These are phyloP conservation scores for Aphelocoma coerulescens DNA, from an alignment of 2,113 vertebrate species.

Conservation along the genomic window DNA sequence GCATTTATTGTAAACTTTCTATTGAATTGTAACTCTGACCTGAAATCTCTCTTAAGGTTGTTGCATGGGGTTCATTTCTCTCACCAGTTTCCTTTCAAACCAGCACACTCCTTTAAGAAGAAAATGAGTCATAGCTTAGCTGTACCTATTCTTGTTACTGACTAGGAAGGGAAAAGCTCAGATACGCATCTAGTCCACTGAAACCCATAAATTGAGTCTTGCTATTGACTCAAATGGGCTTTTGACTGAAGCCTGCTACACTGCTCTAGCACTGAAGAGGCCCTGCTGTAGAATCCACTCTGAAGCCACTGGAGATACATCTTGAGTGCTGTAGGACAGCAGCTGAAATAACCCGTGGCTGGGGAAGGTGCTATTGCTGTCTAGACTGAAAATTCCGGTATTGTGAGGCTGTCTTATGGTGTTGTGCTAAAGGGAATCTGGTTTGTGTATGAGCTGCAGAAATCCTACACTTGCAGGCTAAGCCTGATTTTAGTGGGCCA, in stretches of 20 bases:
- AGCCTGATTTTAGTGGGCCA: background rate
- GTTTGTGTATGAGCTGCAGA: background rate
- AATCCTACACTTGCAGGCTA: background rate
- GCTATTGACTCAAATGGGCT: background rate
- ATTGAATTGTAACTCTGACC: background rate
- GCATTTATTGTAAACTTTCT: background rate
- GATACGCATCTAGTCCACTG: background rate
- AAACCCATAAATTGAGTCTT: background rate
- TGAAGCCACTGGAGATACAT: rapidly evolving
- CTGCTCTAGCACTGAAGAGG: background rate
- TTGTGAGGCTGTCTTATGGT: background rate
- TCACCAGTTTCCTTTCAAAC: background rate
- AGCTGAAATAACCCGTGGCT: background rate
- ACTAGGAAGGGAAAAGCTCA: background rate
- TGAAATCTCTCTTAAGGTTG: background rate
- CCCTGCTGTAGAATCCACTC: rapidly evolving
- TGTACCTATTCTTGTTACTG: background rate
- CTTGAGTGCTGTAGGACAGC: background rate
- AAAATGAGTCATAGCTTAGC: background rate
- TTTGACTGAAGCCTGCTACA: background rate
- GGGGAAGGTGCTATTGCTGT: background rate
- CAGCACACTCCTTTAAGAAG: background rate
- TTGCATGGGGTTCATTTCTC: background rate
- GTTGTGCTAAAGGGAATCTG: background rate
- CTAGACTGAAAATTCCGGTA: background rate